Conservation (phyloP, 1,140 invertebrate species). For the Polyergus mexicanus region DNA sequence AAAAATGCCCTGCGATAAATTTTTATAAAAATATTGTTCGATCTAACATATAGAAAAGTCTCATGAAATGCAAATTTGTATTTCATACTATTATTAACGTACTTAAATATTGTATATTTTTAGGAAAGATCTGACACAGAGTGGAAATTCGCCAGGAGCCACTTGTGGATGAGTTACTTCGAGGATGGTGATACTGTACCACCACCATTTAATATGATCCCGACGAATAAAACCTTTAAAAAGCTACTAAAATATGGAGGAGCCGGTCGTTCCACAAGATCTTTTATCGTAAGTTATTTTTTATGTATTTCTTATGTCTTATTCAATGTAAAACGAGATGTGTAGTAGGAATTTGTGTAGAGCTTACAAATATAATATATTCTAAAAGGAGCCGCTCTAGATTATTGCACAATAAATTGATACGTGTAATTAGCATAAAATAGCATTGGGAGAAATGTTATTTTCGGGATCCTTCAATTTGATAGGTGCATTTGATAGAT, state of each 20-base stretch:
- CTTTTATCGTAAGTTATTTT: slow-evolving; percentile 87
- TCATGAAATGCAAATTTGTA: background rate
- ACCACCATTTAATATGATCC: slow-evolving; percentile 95
- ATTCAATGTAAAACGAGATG: slow-evolving; percentile 15
- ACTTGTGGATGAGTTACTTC: slow-evolving; percentile 97
- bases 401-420: slow-evolving; percentile 37
- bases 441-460: background rate
- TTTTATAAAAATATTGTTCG: background rate
- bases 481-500: no score
- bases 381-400: slow-evolving; percentile 28
- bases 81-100: no score
- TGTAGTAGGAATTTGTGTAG: slow-evolving; percentile 23
- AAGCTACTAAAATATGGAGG: slow-evolving; percentile 87
- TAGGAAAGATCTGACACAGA: slow-evolving; percentile 95
- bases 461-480: no score
- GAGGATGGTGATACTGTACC: slow-evolving; percentile 95
- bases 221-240: slow-evolving; percentile 90
- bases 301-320: background rate
- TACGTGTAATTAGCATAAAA: background rate
- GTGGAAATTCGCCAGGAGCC: slow-evolving; percentile 97
- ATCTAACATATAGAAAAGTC: background rate
- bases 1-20: background rate
- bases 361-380: slow-evolving; percentile 25
- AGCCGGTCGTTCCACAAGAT: slow-evolving; percentile 87
- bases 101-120: background rate